Conservation (phyloP, 2,797 vertebrate species). For the Cuculus canorus region DNA sequence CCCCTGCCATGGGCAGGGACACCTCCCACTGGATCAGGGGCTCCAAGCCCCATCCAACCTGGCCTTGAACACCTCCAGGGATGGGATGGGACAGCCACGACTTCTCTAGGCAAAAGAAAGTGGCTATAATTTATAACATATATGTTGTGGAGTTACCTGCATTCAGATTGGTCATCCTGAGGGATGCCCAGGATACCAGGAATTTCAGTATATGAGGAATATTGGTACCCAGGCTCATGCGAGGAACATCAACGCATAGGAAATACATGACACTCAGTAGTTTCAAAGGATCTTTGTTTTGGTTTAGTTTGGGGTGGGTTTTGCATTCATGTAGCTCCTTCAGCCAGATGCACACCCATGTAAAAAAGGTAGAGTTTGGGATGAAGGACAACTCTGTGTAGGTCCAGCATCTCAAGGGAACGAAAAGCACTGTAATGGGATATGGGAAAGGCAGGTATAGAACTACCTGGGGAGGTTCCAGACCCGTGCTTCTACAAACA, state of each 20-base stretch:
- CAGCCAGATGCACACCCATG: not conserved
- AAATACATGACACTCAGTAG: rapidly evolving
- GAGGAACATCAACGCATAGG: not conserved
- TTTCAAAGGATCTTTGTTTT: not conserved
- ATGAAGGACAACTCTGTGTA: not conserved
- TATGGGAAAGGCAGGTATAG: not conserved
- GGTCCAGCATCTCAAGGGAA: not conserved
- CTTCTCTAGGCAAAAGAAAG: too few relatives aligned
- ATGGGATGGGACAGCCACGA: too few relatives aligned
- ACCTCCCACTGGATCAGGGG: too few relatives aligned
- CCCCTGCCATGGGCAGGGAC: too few relatives aligned
- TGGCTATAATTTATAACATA: not conserved
- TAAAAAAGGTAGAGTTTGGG: not conserved
- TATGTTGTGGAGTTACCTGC: not conserved
- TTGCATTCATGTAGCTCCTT: not conserved
- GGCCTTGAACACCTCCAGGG: too few relatives aligned
- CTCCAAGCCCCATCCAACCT: too few relatives aligned
- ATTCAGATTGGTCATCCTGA: not conserved
- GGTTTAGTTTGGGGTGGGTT: not conserved
- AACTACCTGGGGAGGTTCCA: not conserved
- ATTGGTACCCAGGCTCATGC: rapidly evolving
- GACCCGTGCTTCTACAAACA: not conserved
- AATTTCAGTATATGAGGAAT: not conserved
- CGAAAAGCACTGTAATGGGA: not conserved
- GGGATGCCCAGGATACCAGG: not conserved